phyloP scores from a whole-genome alignment of 2,797 vertebrate species.

The Micropoecilia bifurca region DNA sequence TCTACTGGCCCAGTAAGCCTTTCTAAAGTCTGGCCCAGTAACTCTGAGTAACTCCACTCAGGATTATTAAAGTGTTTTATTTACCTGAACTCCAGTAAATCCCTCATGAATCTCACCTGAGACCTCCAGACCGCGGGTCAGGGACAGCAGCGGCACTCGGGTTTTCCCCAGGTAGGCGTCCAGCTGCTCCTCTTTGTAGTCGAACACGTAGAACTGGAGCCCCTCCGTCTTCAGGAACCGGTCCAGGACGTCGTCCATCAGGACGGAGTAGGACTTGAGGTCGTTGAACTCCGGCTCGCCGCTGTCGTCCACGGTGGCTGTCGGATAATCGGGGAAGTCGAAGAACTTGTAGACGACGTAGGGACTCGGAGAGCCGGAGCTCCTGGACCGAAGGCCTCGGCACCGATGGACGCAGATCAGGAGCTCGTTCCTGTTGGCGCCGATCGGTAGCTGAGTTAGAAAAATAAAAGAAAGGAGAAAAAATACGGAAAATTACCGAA shows the following conservation, averaged over 20 bases:
- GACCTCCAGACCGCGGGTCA: conserved; percentile 82
- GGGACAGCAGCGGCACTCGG: conserved; percentile 82
- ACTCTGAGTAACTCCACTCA: not conserved
- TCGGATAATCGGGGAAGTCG: conserved; percentile 87
- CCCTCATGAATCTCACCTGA: conserved; percentile 75
- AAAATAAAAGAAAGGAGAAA: not conserved
- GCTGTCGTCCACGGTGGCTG: conserved; percentile 79
- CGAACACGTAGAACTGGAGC: conserved; percentile 88
- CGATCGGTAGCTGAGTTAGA: conserved; percentile 36
- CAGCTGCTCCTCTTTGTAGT: conserved; percentile 82
- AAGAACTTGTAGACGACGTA: conserved; percentile 92
- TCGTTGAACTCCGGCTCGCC: conserved; percentile 84
- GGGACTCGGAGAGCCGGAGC: conserved; percentile 78
- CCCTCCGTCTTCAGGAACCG: conserved; percentile 83
- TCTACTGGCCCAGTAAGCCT: too few relatives aligned
- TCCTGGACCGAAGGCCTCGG: conserved; percentile 71
- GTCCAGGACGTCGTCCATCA: conserved; percentile 84
- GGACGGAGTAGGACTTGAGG: conserved; percentile 81
- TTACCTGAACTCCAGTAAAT: not conserved
- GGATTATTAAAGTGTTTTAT: not conserved
- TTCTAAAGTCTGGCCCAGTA: too few relatives aligned
- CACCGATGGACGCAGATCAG: conserved; percentile 83
- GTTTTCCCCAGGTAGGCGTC: conserved; percentile 87
- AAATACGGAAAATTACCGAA: not conserved
- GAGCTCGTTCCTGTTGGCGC: conserved; percentile 84